A percentile compares a stretch with the other conserved stretches of the same genome.
phyloP scores from a whole-genome alignment of 2,888 invertebrate species.

The Hyalella azteca region DNA sequence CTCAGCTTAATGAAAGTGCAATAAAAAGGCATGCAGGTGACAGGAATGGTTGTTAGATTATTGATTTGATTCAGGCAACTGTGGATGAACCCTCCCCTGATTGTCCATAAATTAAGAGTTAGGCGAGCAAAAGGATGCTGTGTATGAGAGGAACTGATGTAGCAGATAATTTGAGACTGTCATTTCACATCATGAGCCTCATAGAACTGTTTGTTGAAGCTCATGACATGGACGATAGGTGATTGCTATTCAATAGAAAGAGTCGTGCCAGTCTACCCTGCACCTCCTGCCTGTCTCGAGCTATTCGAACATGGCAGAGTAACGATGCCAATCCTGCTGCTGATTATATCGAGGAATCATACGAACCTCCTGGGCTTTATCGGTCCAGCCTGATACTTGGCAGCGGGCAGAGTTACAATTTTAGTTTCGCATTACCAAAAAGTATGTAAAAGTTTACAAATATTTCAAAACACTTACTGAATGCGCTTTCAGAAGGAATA shows the following conservation, averaged over 20 bases:
- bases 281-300: background rate
- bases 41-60: constrained; percentile 32
- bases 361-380: too few species aligned
- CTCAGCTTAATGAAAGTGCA: constrained; percentile 35
- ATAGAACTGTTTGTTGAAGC: constrained; percentile 6
- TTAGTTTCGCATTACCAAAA: too few species aligned
- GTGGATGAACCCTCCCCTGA: background rate
- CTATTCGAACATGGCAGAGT: background rate
- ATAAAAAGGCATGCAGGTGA: constrained; percentile 30
- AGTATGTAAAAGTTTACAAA: too few species aligned
- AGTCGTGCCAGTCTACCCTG: background rate
- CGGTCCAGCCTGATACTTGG: too few species aligned
- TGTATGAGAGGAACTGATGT: constrained; percentile 17
- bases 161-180: background rate
- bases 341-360: too few species aligned
- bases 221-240: constrained; percentile 1
- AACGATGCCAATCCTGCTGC: background rate
- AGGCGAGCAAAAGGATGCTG: background rate
- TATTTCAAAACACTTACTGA: too few species aligned
- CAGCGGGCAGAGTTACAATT: too few species aligned
- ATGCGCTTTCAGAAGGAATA: too few species aligned
- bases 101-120: background rate
- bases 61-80: constrained; percentile 17
- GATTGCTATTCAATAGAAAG: constrained; percentile 15
- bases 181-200: constrained; percentile 16